phyloP scores from a whole-genome alignment of 2,888 invertebrate genomes.

The Tupiocoris notatus region DNA sequence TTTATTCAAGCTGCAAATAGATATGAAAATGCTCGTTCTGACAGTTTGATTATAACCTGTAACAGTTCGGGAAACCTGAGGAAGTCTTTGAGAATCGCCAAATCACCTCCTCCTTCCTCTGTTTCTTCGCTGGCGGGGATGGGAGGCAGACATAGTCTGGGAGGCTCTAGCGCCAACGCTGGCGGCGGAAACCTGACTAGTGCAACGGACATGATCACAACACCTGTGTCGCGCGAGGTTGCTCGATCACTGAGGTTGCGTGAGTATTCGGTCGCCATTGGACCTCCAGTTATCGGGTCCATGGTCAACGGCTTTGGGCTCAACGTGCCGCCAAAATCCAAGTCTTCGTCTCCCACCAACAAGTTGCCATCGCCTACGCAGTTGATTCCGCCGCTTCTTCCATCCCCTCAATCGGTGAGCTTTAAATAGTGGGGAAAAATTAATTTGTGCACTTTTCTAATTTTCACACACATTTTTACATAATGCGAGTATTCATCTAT shows the following conservation, averaged over 20 bases:
- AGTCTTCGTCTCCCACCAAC: not conserved
- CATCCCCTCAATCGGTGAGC: not conserved
- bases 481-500: no score
- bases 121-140: constrained; percentile 21
- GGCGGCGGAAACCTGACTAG: not conserved
- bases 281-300: constrained; percentile 5
- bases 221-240: not conserved
- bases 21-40: no score
- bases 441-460: no score
- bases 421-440: not conserved
- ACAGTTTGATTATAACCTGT: not conserved
- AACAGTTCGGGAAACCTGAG: constrained; percentile 24
- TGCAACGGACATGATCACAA: not conserved
- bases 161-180: not conserved
- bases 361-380: not conserved
- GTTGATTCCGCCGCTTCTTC: not conserved
- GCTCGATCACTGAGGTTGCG: not conserved
- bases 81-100: constrained; percentile 46
- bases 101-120: constrained; percentile 41
- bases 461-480: no score
- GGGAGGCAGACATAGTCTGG: constrained; percentile 34
- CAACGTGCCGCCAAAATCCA: not conserved
- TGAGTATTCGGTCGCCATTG: constrained; percentile 24
- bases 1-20: not conserved
- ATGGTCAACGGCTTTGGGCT: constrained; percentile 38